Base-by-base conservation (phyloP, 2,888 invertebrate genomes). In the Dioctria rufipes region DNA sequence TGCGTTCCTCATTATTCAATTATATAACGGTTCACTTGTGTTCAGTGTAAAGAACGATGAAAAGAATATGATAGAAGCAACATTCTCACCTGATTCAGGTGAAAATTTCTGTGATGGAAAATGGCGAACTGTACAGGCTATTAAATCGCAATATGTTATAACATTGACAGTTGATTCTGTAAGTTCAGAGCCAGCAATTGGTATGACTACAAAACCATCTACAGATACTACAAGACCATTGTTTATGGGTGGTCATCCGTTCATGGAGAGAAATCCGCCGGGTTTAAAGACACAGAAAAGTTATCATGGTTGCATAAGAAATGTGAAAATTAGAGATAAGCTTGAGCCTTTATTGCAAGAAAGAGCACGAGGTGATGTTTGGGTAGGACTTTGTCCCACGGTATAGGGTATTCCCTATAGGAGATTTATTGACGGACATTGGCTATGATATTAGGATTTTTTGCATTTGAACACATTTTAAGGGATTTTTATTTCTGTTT, bases 61-160 rank as follows among this genome's bases (percentile, higher is more conserved):
- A 83, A 97, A 96, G 6, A 92, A 94, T 2, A 94, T 96, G 84
- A 92, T 92, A 3, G 83, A 85, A 5, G 94, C 96, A 3, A 92
- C 91, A 39, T 96, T 93, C 87, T 91, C 91, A 77, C 90, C 93
- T 0, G 92, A 93, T 49, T 90, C 92, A 66, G 91, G 92, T 73
- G 91, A 92, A 81, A 92, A 93, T 85, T 92, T 98, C 82, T 99
- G 99, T 87, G 97, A 99, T 88, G 98, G 99, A 69, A 91, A 95
- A 80, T 99, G 98, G 98, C 98, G 99, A 87, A 93, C 92, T 80
- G 95, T 91, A 83, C 84, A 91, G 93, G 97, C 94, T 75, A 92
- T 94, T 46, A 98, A 98, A 88, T 94, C 95, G n/a, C 95, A 95
- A 89, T 97, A 97, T 88, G 94, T 97, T 37, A 94, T 98, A 4